Conservation (phyloP, 2,797 vertebrate species). For the Adelosebastes latens region DNA sequence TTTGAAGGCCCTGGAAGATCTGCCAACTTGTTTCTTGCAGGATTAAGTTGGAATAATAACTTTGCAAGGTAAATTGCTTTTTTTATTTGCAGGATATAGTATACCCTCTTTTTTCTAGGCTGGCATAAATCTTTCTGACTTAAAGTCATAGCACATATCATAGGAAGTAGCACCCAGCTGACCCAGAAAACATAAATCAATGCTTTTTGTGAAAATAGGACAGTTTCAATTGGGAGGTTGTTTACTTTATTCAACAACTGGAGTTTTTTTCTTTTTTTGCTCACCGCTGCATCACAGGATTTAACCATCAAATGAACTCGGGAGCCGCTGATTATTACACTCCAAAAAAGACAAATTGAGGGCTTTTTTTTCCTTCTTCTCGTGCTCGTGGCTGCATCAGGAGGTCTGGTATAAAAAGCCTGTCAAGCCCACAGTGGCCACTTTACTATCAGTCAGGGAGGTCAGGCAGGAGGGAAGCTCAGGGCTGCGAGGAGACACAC, state of each 20-base stretch:
- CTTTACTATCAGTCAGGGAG: conserved; percentile 82
- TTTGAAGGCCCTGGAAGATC: conserved; percentile 51
- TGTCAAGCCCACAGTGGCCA: conserved; percentile 83
- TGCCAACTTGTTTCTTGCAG: background rate
- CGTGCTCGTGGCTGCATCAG: conserved; percentile 54
- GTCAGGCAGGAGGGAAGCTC: conserved; percentile 73
- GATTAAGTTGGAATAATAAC: background rate
- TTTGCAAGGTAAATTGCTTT: background rate
- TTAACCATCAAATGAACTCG: conserved; percentile 35
- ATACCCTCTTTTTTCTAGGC: background rate
- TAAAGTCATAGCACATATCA: conserved; percentile 23
- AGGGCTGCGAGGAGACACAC: conserved; percentile 49
- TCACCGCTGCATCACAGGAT: conserved; percentile 19
- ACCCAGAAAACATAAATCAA: conserved; percentile 58
- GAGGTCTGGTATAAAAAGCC: conserved; percentile 77
- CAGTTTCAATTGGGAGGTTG: conserved; percentile 1
- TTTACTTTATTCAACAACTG: conserved; percentile 26
- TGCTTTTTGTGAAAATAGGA: conserved; percentile 29
- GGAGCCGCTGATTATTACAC: conserved; percentile 33
- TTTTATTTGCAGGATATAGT: background rate
- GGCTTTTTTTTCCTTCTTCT: background rate
- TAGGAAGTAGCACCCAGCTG: conserved; percentile 27
- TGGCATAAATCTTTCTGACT: conserved; percentile 15
- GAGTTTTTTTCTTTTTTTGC: background rate
- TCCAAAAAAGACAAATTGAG: conserved; percentile 27